Base-by-base conservation (phyloP, 2,113 vertebrate species). In the Alectura lathami region DNA sequence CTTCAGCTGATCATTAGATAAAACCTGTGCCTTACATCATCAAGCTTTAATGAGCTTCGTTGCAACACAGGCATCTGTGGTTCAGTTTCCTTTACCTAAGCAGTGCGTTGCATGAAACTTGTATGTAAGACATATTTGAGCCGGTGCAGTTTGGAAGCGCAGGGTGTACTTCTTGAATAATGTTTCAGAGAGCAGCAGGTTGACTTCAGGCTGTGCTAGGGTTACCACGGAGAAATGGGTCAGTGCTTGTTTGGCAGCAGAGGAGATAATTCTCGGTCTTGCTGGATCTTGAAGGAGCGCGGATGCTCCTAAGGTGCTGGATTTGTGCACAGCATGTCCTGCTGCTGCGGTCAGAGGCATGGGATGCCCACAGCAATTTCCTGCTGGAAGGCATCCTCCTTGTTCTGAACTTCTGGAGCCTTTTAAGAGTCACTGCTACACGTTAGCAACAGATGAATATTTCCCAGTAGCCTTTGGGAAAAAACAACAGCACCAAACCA, bases 51-150 rank as follows among this genome's bases (percentile, higher is more conserved):
- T 32, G 74, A 74, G 83, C 32, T 40, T 70, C 3, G 5, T 70
- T 7, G 3, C 83, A 63, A 68, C 60, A 21, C 32, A 32, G 9
- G 7, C 3, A 42, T 2, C 45, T 17, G 64, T 42, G 73, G 36
- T 34, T 75, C 77, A 45, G 38, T 64, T 88, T 88, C 57, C 64
- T 89, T n/a, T 14, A 57, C 27, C 18, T 30, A 43, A 48, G n/a
- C 11, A 13, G 3, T 11, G 17, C 11, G 11, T 12, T 47, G 75
- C 2, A 3, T 57, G 54, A 29, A 62, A 48, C 14, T 2, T 56
- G 51, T 42, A 6, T 3, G 1, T 53, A n/a, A 6, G 23, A 18
- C 3, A 0, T 4, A 11, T 13, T 53, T 50, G 67, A 24, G 47
- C 26, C 21, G 3, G 22, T 3, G 26, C 27, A 8, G 34, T 51